Percentiles rank a stretch among this genome's conserved stretches.
These are phyloP conservation scores for Manis javanica DNA, from an alignment of 2,797 vertebrate species.

Conservation along the genomic window DNA sequence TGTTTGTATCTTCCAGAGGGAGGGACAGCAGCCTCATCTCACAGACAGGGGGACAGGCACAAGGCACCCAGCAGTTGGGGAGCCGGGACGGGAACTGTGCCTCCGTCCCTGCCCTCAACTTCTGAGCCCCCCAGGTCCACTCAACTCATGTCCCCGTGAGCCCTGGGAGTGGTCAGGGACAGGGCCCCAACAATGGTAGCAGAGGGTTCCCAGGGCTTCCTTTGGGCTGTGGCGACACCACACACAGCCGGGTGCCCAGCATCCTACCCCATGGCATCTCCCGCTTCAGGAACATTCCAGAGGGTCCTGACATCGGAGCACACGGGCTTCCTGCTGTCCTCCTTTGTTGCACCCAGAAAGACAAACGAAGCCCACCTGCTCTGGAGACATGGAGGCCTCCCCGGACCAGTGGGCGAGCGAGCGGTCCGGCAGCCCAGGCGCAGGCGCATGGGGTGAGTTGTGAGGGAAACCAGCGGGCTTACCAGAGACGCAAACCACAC, in stretches of 20 bases:
- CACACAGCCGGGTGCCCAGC: neutral
- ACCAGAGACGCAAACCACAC: neutral
- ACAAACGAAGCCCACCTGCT: neutral
- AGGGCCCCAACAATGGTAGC: neutral
- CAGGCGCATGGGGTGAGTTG: neutral
- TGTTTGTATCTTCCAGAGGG: neutral
- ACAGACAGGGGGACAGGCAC: neutral
- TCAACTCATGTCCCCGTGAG: fast-evolving
- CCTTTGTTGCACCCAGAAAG: neutral
- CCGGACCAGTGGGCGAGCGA: neutral
- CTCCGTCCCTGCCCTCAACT: neutral
- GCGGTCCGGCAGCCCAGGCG: slow-evolving; percentile 32
- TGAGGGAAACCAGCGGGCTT: slow-evolving; percentile 64
- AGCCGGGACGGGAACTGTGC: neutral
- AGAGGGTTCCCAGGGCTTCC: neutral
- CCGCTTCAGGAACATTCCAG: neutral
- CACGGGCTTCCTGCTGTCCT: neutral
- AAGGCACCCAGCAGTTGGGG: neutral
- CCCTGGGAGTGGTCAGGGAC: neutral
- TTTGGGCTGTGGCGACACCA: neutral
- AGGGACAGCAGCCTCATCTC: neutral
- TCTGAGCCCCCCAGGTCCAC: neutral
- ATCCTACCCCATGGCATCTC: neutral
- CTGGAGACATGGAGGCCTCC: neutral
- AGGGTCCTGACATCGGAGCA: neutral